These are phyloP conservation scores for Clarias fuscus DNA, from an alignment of 2,797 vertebrate species.

Conservation along the genomic window DNA sequence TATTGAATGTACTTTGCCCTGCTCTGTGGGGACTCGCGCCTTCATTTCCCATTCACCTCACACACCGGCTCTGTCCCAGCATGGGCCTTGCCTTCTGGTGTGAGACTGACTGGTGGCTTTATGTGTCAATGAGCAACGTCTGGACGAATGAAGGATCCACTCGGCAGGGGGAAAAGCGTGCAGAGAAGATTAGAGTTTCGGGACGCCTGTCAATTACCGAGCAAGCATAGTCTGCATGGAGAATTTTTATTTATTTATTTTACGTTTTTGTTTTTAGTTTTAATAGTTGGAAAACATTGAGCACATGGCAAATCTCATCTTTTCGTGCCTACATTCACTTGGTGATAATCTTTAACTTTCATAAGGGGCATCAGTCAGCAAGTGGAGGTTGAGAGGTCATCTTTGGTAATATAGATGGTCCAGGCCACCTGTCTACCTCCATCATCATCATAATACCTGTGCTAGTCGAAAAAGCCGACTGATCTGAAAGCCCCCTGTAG, in stretches of 20 bases:
- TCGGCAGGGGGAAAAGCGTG: neutral
- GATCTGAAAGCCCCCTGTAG: constrained; percentile 2
- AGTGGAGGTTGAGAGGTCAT: neutral
- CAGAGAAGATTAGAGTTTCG: constrained; percentile 33
- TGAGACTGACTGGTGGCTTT: constrained; percentile 45
- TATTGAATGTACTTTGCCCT: constrained; percentile 37
- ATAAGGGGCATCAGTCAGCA: constrained; percentile 29
- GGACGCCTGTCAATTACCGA: constrained; percentile 33
- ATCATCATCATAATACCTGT: neutral
- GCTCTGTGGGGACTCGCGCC: constrained; percentile 31
- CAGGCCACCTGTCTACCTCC: neutral
- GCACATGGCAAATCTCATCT: neutral
- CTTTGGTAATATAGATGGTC: neutral
- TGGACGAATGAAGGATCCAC: constrained; percentile 35
- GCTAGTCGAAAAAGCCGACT: neutral
- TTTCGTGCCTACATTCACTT: neutral
- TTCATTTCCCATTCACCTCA: constrained; percentile 51
- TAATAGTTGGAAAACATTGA: neutral
- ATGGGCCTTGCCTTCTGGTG: constrained; percentile 34
- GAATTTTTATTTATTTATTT: too few species aligned
- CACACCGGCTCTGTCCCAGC: constrained; percentile 41
- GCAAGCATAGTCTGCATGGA: neutral
- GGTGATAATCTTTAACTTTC: constrained; percentile 8
- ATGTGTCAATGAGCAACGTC: constrained; percentile 22
- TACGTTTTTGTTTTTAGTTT: too few species aligned